Conservation (phyloP, 2,888 invertebrate genomes). For the Drosophila fungiperda region DNA sequence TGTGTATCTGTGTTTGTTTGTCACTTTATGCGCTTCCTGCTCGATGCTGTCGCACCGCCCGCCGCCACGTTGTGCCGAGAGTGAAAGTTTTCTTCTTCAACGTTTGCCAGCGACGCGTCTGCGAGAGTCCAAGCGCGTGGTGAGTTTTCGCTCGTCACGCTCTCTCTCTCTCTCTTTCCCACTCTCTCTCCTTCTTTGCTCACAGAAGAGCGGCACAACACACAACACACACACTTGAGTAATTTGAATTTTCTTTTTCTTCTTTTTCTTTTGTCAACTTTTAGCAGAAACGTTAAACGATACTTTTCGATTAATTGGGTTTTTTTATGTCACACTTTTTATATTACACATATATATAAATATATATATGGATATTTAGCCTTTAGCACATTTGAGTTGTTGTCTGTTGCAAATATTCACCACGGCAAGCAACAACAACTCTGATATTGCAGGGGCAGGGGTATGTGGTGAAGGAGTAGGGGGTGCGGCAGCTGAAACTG, state of each 20-base stretch:
- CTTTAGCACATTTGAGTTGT: conserved; percentile 30
- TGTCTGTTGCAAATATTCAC: conserved; percentile 46
- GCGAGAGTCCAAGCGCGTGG: conserved; percentile 50
- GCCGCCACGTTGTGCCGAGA: conserved; percentile 78
- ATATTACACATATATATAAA: not conserved
- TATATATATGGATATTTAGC: conserved; percentile 1
- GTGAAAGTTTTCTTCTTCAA: conserved; percentile 66
- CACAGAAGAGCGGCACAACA: conserved; percentile 20
- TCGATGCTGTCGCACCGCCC: conserved; percentile 63
- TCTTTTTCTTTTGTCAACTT: conserved; percentile 4
- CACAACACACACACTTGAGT: conserved; percentile 19
- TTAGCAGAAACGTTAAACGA: conserved; percentile 8
- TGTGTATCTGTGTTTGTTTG: conserved; percentile 58
- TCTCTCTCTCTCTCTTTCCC: conserved; percentile 24
- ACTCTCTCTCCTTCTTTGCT: conserved; percentile 13
- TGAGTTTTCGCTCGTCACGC: conserved; percentile 47
- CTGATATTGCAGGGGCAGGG: conserved; percentile 43
- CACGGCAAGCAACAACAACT: conserved; percentile 39
- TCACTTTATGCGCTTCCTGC: conserved; percentile 78
- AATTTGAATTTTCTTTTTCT: conserved; percentile 29
- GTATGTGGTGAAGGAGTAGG: conserved; percentile 14
- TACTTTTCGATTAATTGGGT: conserved; percentile 15
- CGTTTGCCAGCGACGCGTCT: conserved; percentile 34
- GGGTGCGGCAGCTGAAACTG: conserved; percentile 27
- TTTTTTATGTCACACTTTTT: conserved; percentile 25